A percentile compares a stretch with the other conserved stretches of the same genome.
These are phyloP conservation scores for Tyrannus savana DNA, from an alignment of 2,113 vertebrate genomes.

Conservation along the genomic window DNA sequence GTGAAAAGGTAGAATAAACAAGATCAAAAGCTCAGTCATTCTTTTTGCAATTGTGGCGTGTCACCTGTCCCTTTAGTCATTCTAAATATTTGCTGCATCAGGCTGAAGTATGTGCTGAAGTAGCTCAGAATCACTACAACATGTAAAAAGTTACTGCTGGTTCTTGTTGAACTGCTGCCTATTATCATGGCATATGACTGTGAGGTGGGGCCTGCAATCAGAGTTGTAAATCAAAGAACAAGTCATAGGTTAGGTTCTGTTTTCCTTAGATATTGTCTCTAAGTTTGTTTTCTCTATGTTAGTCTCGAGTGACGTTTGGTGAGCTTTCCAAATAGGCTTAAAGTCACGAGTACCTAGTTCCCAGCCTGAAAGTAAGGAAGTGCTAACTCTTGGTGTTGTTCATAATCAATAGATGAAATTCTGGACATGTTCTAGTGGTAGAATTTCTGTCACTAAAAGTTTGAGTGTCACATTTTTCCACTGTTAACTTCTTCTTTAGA, in stretches of 20 bases:
- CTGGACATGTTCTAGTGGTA: background rate
- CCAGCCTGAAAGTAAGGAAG: background rate
- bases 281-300: conserved; percentile 29
- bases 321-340: background rate
- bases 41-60: background rate
- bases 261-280: conserved; percentile 62
- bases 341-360: background rate
- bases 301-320: background rate
- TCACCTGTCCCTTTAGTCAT: background rate
- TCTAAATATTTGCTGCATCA: conserved; percentile 6
- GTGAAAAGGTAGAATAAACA: background rate
- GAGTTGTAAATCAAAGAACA: conserved; percentile 61
- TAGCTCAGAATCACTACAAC: background rate
- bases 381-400: background rate
- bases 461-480: background rate
- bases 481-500: background rate
- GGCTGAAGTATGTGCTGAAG: conserved; percentile 22
- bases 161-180: conserved; percentile 36
- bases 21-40: background rate
- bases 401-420: background rate
- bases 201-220: conserved; percentile 57
- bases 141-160: background rate
- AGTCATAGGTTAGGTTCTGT: conserved; percentile 62
- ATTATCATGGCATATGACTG: conserved; percentile 32
- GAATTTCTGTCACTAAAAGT: background rate